Percentiles rank a stretch among this genome's conserved stretches.
phyloP scores from a whole-genome alignment of 2,888 invertebrate genomes.

The Cheilosia impressa region DNA sequence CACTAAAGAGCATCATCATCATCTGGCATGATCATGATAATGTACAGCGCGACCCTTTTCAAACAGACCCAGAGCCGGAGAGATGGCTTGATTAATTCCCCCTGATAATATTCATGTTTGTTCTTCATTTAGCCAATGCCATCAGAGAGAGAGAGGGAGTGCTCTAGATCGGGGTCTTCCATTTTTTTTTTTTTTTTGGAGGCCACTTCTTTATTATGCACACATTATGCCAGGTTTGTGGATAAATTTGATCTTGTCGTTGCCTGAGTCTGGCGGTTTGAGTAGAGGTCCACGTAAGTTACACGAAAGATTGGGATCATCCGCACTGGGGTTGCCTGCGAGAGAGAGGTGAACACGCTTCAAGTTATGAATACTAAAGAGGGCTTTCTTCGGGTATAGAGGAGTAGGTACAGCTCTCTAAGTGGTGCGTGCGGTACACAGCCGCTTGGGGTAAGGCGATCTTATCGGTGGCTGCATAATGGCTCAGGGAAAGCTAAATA shows the following conservation, averaged over 20 bases:
- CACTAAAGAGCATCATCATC: slow-evolving; percentile 73
- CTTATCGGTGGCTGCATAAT: slow-evolving; percentile 50
- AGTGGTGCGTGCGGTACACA: slow-evolving; percentile 35
- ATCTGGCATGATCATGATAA: slow-evolving; percentile 57
- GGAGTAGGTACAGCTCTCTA: neutral
- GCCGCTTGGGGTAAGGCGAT: slow-evolving; percentile 35
- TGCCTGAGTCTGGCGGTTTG: slow-evolving; percentile 40
- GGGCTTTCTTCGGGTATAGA: slow-evolving; percentile 3
- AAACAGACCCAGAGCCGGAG: neutral
- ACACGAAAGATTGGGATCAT: slow-evolving; percentile 56
- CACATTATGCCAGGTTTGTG: slow-evolving; percentile 67
- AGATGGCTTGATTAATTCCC: slow-evolving; percentile 54
- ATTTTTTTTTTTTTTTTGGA: slow-evolving; percentile 6
- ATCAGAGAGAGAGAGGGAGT: slow-evolving; percentile 44
- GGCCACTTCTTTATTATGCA: slow-evolving; percentile 56
- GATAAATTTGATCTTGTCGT: slow-evolving; percentile 69
- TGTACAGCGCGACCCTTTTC: slow-evolving; percentile 19
- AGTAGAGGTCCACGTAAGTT: slow-evolving; percentile 54
- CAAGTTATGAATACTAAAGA: slow-evolving; percentile 50
- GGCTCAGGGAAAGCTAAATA: neutral
- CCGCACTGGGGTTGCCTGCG: slow-evolving; percentile 13
- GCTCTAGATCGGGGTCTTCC: slow-evolving; percentile 50
- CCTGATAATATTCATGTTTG: slow-evolving; percentile 61
- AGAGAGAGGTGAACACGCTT: slow-evolving; percentile 50
- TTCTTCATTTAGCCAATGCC: slow-evolving; percentile 27